Conservation (phyloP, 2,797 vertebrate species). For the Gallinago nigripennis region DNA sequence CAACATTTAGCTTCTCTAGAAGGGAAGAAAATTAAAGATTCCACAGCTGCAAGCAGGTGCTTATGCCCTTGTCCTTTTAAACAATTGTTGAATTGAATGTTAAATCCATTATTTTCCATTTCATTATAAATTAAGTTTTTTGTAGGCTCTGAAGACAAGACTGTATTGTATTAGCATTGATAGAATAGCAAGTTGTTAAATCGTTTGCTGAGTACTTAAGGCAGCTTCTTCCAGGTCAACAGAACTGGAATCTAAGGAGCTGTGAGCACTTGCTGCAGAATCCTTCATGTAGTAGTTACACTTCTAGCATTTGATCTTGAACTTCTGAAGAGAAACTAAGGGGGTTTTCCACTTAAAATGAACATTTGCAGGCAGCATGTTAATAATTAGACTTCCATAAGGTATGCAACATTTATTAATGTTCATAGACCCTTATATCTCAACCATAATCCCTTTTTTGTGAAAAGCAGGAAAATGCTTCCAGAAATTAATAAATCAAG, state of each 20-base stretch:
- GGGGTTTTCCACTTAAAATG: no score
- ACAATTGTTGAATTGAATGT: background rate
- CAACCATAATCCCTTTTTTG: background rate
- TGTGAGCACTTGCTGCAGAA: background rate
- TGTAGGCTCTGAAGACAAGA: background rate
- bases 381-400: background rate
- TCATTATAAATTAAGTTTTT: background rate
- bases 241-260: background rate
- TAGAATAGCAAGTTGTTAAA: background rate
- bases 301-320: background rate
- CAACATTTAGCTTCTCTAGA: slow-evolving; percentile 98
- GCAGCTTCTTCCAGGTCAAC: background rate
- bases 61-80: background rate
- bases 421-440: background rate
- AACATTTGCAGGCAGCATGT: background rate
- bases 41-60: slow-evolving; percentile 97
- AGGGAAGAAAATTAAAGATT: slow-evolving; percentile 99
- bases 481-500: background rate
- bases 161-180: background rate
- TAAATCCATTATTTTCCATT: background rate
- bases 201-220: background rate
- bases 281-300: fast-evolving
- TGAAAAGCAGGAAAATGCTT: background rate
- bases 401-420: background rate
- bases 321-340: background rate